Base-by-base conservation (phyloP, 2,113 vertebrate species). In the Lagopus leucura region DNA sequence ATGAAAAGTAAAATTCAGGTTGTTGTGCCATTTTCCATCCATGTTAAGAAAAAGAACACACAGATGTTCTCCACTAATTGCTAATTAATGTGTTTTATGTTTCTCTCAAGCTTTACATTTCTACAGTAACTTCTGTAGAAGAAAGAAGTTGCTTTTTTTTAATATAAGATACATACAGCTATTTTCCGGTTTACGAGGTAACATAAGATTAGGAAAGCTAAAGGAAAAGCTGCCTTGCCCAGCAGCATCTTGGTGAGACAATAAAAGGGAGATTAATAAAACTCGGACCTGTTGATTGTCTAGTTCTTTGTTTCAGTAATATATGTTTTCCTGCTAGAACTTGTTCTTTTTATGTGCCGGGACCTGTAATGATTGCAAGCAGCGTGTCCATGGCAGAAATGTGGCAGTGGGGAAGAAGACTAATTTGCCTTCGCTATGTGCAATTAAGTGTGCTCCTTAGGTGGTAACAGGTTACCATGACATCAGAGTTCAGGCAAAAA, bases 341-440 rank as follows among this genome's bases (percentile, higher is more conserved):
- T 89, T 94, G 89, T 10, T 34, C 5, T 32, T 63, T 65, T 88
- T 71, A 63, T 91, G 64, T 92, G 87, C 89, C 88, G 78, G 71
- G 64, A 89, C 89, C 89, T 91, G 81, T 74, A 96, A 79, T 92
- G 75, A 15, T 64, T 77, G 75, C 75, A 82, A 89, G 61, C 64
- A 76, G 87, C 67, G 61, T 6, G 1, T 92, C 81, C 89, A 76
- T 42, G 54, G 50, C 78, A 92, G 91, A 70, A 89, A 93, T 63
- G 58, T 86, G 78, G 67, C 84, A 82, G 30, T 36, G 54, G 47
- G 78, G 71, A 94, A 71, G 48, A 95, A 67, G 54, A 5, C 55
- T 82, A 34, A 43, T 92, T 88, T 89, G 75, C 10, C 74, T 92
- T 90, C 16, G 20, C 2, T 75, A 43, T 4, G 4, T 77, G 71